These are phyloP conservation scores for Choristoneura rosaceana DNA, from an alignment of 2,888 invertebrate genomes.

Conservation along the genomic window DNA sequence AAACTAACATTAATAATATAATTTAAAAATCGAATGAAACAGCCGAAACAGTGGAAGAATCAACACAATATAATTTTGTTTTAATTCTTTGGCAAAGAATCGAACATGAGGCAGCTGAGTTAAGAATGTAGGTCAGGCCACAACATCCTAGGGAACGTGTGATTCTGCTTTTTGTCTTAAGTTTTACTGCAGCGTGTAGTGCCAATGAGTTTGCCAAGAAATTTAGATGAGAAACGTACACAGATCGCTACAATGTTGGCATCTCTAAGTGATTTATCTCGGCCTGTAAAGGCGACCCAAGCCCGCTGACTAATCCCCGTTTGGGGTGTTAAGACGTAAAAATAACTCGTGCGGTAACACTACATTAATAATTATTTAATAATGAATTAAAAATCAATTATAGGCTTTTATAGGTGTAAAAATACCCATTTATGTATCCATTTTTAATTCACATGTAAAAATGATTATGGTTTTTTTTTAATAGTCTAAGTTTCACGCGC, in stretches of 20 bases:
- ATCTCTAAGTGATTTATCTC: constrained; percentile 57
- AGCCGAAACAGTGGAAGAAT: constrained; percentile 10
- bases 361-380: background rate
- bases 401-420: too few species aligned
- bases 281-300: constrained; percentile 50
- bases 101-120: constrained; percentile 53
- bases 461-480: too few species aligned
- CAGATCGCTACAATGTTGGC: constrained; percentile 58
- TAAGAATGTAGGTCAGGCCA: constrained; percentile 63
- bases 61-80: constrained; percentile 37
- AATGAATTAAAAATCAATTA: too few species aligned
- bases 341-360: background rate
- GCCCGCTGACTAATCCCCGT: background rate
- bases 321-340: background rate
- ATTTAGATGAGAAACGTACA: constrained; percentile 54
- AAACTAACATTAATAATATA: background rate
- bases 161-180: constrained; percentile 53
- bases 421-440: too few species aligned
- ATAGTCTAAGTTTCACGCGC: too few species aligned
- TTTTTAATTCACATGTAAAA: too few species aligned
- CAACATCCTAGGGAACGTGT: constrained; percentile 46
- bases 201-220: constrained; percentile 64
- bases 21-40: constrained; percentile 1
- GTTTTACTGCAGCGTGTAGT: constrained; percentile 53
- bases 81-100: constrained; percentile 53